Conservation (phyloP, 2,113 vertebrate genomes). For the Gavialis gangeticus region DNA sequence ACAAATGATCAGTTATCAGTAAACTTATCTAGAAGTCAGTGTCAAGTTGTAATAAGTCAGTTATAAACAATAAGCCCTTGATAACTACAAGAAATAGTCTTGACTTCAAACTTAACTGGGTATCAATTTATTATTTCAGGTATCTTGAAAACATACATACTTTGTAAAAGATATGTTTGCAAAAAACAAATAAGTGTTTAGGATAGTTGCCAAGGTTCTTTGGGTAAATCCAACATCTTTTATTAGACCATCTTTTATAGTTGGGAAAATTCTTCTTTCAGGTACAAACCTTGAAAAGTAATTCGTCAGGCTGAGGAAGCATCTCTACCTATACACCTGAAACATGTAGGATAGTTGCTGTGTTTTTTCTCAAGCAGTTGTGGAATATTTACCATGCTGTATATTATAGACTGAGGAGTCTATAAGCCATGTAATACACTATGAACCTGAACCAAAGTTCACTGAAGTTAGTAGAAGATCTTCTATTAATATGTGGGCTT, state of each 20-base stretch:
- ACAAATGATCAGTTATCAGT: slow-evolving; percentile 4
- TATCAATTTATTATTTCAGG: not conserved
- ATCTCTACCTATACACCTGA: too few species aligned
- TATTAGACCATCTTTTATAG: too few species aligned
- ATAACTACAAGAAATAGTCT: not conserved
- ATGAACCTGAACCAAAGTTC: not conserved
- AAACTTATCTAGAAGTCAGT: slow-evolving; percentile 19
- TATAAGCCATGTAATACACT: not conserved
- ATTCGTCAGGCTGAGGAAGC: too few species aligned
- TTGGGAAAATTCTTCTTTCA: too few species aligned
- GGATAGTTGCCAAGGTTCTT: too few species aligned
- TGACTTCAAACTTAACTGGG: not conserved
- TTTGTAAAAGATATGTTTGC: not conserved
- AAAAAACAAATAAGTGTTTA: not conserved
- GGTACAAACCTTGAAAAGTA: too few species aligned
- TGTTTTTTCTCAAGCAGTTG: not conserved
- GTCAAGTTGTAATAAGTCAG: slow-evolving; percentile 52
- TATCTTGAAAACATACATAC: not conserved
- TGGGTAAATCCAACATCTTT: too few species aligned
- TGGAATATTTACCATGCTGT: not conserved
- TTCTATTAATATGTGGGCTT: not conserved
- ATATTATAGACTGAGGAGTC: not conserved
- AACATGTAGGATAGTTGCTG: not conserved
- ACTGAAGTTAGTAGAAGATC: not conserved
- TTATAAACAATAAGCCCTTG: not conserved